These are phyloP conservation scores for Pampus argenteus DNA, from an alignment of 2,797 vertebrate genomes.

Conservation along the genomic window DNA sequence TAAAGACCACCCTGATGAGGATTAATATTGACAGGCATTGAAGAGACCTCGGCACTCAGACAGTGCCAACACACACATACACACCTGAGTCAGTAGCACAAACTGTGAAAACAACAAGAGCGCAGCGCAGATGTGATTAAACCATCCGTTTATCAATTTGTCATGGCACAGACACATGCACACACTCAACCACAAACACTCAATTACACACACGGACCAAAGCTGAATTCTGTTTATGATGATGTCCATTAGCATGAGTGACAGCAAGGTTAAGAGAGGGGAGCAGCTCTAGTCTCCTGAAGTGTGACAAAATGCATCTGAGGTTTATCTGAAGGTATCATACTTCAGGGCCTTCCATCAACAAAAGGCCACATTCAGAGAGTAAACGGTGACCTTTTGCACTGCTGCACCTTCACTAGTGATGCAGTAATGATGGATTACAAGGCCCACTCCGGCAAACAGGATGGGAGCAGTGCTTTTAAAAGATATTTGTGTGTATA, in stretches of 20 bases:
- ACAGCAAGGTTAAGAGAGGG: constrained; percentile 68
- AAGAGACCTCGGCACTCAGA: constrained; percentile 28
- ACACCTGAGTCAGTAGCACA: constrained; percentile 28
- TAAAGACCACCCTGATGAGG: constrained; percentile 46
- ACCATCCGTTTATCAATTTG: constrained; percentile 64
- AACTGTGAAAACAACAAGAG: constrained; percentile 60
- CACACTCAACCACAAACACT: constrained; percentile 19
- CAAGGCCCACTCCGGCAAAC: constrained; percentile 38
- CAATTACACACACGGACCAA: constrained; percentile 19
- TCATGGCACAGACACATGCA: constrained; percentile 43
- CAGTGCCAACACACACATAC: constrained; percentile 16
- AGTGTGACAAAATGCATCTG: constrained; percentile 64
- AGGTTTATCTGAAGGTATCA: constrained; percentile 36
- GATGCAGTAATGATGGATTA: constrained; percentile 63
- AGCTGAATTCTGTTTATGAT: constrained; percentile 47
- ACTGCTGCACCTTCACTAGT: constrained; percentile 45
- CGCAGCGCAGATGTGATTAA: constrained; percentile 62
- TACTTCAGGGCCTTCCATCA: constrained; percentile 46
- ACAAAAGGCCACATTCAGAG: constrained; percentile 55
- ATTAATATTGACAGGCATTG: constrained; percentile 65
- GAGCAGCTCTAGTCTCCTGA: constrained; percentile 55
- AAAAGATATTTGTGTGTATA: constrained; percentile 46
- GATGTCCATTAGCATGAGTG: constrained; percentile 69
- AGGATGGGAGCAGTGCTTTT: constrained; percentile 35
- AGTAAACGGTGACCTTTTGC: constrained; percentile 48